phyloP scores from a whole-genome alignment of 1,140 invertebrate genomes.

The Dendroctonus valens region DNA sequence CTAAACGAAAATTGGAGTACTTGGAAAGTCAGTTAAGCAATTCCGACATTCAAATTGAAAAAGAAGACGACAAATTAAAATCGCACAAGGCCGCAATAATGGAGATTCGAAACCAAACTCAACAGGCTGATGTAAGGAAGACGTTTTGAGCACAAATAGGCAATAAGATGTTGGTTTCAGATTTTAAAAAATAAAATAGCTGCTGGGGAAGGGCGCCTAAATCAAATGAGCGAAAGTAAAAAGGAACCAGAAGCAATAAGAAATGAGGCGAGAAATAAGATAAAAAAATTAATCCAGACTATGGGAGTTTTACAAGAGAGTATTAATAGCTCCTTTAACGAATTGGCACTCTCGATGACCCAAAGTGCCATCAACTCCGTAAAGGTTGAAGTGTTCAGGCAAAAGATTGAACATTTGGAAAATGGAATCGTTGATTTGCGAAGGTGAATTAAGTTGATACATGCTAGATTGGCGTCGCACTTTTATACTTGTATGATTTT shows the following conservation, averaged over 20 bases:
- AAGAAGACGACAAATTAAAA: slow-evolving; percentile 29
- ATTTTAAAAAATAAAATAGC: slow-evolving; percentile 16
- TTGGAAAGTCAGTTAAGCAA: slow-evolving; percentile 18
- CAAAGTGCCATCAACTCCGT: slow-evolving; percentile 11
- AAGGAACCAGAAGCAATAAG: slow-evolving; percentile 27
- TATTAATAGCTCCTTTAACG: slow-evolving; percentile 19
- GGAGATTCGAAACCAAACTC: slow-evolving; percentile 29
- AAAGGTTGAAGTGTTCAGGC: slow-evolving; percentile 22
- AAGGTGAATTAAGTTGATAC: background rate
- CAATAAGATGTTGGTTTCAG: slow-evolving; percentile 13
- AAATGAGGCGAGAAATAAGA: slow-evolving; percentile 14
- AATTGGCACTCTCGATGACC: slow-evolving; percentile 16
- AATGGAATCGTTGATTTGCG: slow-evolving; percentile 10
- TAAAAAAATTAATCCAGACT: slow-evolving; percentile 20
- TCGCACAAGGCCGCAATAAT: slow-evolving; percentile 17
- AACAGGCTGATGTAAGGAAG: slow-evolving; percentile 19
- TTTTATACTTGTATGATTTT: background rate
- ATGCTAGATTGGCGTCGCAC: background rate
- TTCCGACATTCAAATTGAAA: slow-evolving; percentile 24
- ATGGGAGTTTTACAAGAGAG: slow-evolving; percentile 19
- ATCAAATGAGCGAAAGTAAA: slow-evolving; percentile 24
- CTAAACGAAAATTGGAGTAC: slow-evolving; percentile 10
- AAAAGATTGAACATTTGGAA: slow-evolving; percentile 21
- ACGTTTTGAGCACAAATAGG: too few relatives aligned
- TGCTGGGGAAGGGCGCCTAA: slow-evolving; percentile 4